These are phyloP conservation scores for Probaryconus sp. DNA, from an alignment of 1,140 invertebrate genomes.

Conservation along the genomic window DNA sequence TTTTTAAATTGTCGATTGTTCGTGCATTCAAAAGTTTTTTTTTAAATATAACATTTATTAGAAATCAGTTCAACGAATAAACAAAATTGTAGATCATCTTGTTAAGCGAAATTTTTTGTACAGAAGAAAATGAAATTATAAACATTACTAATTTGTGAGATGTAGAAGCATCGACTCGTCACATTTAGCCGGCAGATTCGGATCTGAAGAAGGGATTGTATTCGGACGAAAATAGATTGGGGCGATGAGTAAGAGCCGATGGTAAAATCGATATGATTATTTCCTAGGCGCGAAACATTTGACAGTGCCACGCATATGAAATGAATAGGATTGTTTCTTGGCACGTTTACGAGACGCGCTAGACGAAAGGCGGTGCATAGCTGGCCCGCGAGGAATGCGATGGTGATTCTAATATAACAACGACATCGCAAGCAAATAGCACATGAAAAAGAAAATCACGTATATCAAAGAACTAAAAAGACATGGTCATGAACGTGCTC, in stretches of 20 bases:
- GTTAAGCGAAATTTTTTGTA: too few relatives aligned
- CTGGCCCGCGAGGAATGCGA: slow-evolving; percentile 34
- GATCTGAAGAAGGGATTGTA: slow-evolving; percentile 25
- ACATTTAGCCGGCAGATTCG: slow-evolving; percentile 11
- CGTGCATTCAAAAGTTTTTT: too few relatives aligned
- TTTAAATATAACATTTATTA: too few relatives aligned
- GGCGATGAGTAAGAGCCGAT: slow-evolving; percentile 33
- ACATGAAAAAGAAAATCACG: slow-evolving; percentile 9
- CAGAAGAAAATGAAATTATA: slow-evolving; percentile 26
- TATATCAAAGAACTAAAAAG: slow-evolving; percentile 25
- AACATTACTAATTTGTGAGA: slow-evolving; percentile 16
- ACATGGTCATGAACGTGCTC: slow-evolving; percentile 69
- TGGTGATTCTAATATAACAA: slow-evolving; percentile 8
- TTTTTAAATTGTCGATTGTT: too few relatives aligned
- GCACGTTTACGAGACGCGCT: slow-evolving; percentile 19
- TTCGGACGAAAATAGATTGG: slow-evolving; percentile 22
- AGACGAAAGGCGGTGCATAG: background rate
- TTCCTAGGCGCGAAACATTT: slow-evolving; percentile 17
- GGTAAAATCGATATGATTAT: slow-evolving; percentile 46
- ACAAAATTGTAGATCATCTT: too few relatives aligned
- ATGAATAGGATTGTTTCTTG: slow-evolving; percentile 28
- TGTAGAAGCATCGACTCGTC: slow-evolving; percentile 25
- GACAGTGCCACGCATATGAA: slow-evolving; percentile 17
- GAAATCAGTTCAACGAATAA: too few relatives aligned
- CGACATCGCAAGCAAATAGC: slow-evolving; percentile 2